Evolutionary conservation across 2,888 invertebrate genomes (phyloP).

Genomic region (Lithophane leautieri): DNA sequence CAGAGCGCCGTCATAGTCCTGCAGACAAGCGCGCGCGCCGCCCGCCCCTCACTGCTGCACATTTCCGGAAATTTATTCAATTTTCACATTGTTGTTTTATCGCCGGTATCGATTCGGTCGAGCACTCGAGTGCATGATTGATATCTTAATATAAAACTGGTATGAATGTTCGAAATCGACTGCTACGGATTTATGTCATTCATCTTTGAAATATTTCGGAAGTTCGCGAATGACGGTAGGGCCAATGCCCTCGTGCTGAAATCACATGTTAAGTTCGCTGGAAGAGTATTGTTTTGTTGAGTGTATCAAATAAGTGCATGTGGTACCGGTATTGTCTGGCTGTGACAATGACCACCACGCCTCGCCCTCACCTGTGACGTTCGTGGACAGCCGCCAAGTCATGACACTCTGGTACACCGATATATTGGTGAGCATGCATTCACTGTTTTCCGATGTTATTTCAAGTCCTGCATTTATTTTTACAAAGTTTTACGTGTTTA

Average conservation of each 20-base stretch:
- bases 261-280: slow-evolving; percentile 70
- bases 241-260: slow-evolving; percentile 74
- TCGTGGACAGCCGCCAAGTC: slow-evolving; percentile 86
- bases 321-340: slow-evolving; percentile 74
- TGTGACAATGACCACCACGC: slow-evolving; percentile 85
- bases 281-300: slow-evolving; percentile 70
- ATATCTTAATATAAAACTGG: slow-evolving; percentile 67
- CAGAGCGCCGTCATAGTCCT: slow-evolving; percentile 80
- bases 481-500: slow-evolving; percentile 2
- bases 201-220: slow-evolving; percentile 74
- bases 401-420: slow-evolving; percentile 90
- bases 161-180: slow-evolving; percentile 55
- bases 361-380: slow-evolving; percentile 81
- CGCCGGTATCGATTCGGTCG: slow-evolving; percentile 63
- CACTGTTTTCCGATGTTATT: slow-evolving; percentile 41
- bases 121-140: slow-evolving; percentile 66
- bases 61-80: slow-evolving; percentile 72
- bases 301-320: slow-evolving; percentile 77
- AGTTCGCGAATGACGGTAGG: slow-evolving; percentile 71
- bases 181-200: slow-evolving; percentile 67
- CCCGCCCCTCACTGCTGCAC: slow-evolving; percentile 74
- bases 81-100: slow-evolving; percentile 66
- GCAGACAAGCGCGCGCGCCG: slow-evolving; percentile 81
- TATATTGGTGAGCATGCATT: slow-evolving; percentile 85
- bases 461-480: slow-evolving; percentile 28